phyloP scores from a whole-genome alignment of 2,113 vertebrate genomes.

The Lepus europaeus region DNA sequence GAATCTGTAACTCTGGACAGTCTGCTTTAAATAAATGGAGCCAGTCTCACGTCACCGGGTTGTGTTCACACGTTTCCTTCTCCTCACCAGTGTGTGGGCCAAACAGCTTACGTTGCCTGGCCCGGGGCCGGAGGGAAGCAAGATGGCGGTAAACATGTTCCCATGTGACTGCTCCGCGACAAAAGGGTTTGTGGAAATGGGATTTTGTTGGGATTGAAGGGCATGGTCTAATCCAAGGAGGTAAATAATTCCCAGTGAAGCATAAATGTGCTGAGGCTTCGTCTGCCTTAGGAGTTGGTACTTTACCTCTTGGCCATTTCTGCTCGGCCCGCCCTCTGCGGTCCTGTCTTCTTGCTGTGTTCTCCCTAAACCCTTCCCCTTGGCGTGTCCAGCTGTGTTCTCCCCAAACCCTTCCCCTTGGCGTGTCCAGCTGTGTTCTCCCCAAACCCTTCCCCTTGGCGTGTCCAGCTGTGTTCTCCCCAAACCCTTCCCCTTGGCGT shows the following conservation, averaged over 20 bases:
- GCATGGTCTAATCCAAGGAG: too few species aligned
- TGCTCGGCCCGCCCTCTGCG: background rate
- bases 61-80: background rate
- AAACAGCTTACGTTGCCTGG: accelerated
- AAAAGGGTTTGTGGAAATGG: background rate
- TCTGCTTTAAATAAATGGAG: constrained; percentile 76
- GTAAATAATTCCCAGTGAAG: accelerated
- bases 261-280: background rate
- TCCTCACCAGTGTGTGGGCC: background rate
- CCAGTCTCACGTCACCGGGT: constrained; percentile 43
- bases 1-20: constrained; percentile 9
- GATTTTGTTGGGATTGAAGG: background rate
- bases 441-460: background rate
- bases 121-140: background rate
- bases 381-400: background rate
- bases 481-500: background rate
- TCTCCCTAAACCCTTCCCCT: background rate
- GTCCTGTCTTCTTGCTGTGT: too few species aligned
- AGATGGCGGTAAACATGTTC: too few species aligned
- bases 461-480: background rate
- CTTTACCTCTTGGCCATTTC: background rate
- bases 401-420: background rate
- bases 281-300: background rate
- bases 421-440: background rate
- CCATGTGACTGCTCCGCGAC: too few species aligned